Percentiles rank a stretch among this genome's conserved stretches.
Evolutionary conservation across 2,797 vertebrate genomes (phyloP).

Genomic region (Kryptolebias ocellatus): DNA sequence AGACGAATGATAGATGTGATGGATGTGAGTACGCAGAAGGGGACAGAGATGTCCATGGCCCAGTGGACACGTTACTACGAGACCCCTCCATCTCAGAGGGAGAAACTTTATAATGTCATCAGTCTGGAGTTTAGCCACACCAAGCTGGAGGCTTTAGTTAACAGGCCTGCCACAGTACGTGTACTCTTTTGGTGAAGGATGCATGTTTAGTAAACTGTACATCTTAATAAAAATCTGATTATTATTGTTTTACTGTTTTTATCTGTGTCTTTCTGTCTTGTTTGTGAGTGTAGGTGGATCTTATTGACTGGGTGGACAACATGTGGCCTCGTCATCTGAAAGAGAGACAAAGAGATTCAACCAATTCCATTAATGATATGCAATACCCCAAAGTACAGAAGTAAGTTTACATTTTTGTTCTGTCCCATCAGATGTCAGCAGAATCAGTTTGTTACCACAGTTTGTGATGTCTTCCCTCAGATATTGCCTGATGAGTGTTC

Average conservation of each 20-base stretch:
- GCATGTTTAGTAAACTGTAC: no score
- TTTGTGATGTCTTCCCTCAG: constrained; percentile 65
- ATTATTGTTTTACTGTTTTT: no score
- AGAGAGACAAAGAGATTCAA: constrained; percentile 95
- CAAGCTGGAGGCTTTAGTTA: constrained; percentile 93
- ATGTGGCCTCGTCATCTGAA: constrained; percentile 99
- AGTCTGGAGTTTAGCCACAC: constrained; percentile 99
- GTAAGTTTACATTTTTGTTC: constrained; percentile 75
- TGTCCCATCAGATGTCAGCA: background rate
- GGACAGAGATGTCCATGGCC: constrained; percentile 98
- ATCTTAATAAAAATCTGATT: no score
- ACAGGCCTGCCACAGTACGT: constrained; percentile 87
- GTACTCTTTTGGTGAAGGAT: background rate
- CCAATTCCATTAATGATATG: constrained; percentile 96
- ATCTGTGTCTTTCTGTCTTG: no score
- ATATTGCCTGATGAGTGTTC: constrained; percentile 98
- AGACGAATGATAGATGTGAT: constrained; percentile 97
- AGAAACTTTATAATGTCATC: constrained; percentile 97
- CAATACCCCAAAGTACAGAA: constrained; percentile 99
- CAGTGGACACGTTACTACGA: constrained; percentile 98
- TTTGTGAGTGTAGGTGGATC: constrained; percentile 86
- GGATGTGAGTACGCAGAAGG: constrained; percentile 97
- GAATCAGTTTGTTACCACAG: no score
- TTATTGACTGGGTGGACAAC: constrained; percentile 98
- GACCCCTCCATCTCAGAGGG: constrained; percentile 89